A percentile compares a stretch with the other conserved stretches of the same genome.
phyloP scores from a whole-genome alignment of 2,113 vertebrate genomes.

The Spermophilus dauricus region DNA sequence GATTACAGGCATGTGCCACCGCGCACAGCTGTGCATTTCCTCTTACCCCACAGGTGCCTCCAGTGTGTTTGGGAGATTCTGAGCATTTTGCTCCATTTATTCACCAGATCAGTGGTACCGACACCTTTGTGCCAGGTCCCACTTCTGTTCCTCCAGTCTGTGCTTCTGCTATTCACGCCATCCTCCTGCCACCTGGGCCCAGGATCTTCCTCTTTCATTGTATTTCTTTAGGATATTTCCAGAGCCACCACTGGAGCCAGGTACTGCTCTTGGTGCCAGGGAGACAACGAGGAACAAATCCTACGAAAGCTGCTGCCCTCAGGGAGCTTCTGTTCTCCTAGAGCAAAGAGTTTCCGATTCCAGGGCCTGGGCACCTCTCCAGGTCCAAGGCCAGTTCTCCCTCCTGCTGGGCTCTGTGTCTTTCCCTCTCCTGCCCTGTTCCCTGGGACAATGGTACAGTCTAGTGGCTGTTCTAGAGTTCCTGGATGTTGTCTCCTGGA shows the following conservation, averaged over 20 bases:
- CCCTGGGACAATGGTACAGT: not conserved
- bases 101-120: not conserved
- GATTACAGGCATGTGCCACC: too few relatives aligned
- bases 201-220: not conserved
- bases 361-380: not conserved
- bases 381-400: not conserved
- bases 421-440: not conserved
- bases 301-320: not conserved
- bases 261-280: not conserved
- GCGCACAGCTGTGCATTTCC: not conserved
- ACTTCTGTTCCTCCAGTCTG: not conserved
- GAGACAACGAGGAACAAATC: not conserved
- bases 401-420: not conserved
- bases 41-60: not conserved
- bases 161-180: not conserved
- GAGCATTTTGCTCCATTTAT: not conserved
- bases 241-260: rapidly evolving
- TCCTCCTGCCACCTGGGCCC: not conserved
- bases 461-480: not conserved
- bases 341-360: not conserved
- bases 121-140: not conserved
- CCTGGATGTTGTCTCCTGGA: not conserved
- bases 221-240: not conserved
- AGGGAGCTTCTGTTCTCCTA: not conserved
- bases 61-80: not conserved